Percentiles rank a stretch among this genome's conserved stretches.
These are phyloP conservation scores for Acronicta leporina DNA, from an alignment of 2,888 invertebrate species.

Conservation along the genomic window DNA sequence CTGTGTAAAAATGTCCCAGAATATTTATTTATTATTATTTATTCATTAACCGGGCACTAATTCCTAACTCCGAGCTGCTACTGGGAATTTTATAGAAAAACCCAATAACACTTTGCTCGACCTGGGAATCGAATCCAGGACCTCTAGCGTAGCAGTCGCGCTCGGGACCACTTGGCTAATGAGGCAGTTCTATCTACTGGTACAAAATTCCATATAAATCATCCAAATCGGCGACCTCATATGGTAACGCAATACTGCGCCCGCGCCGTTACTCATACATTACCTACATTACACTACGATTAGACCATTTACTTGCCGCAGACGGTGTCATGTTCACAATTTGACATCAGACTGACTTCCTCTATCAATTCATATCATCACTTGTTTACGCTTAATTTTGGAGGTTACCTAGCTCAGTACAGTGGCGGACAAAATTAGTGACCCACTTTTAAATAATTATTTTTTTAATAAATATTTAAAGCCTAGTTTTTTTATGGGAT, in stretches of 20 bases:
- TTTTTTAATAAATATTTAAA: neutral
- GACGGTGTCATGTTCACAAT: conserved; percentile 64
- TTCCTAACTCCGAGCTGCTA: no score
- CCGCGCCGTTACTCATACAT: conserved; percentile 45
- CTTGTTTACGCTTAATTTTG: conserved; percentile 71
- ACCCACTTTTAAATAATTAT: neutral
- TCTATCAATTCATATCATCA: conserved; percentile 76
- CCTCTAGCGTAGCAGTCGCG: no score
- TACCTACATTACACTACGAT: conserved; percentile 40
- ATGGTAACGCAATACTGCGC: conserved; percentile 17
- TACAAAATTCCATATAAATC: conserved; percentile 18
- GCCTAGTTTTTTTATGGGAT: no score
- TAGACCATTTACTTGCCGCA: conserved; percentile 42
- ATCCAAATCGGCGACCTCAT: conserved; percentile 25
- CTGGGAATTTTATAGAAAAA: no score
- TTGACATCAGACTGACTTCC: conserved; percentile 73
- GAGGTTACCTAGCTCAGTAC: conserved; percentile 69
- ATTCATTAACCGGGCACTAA: no score
- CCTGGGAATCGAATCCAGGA: no score
- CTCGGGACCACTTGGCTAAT: no score
- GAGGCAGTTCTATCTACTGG: no score
- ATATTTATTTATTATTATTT: no score
- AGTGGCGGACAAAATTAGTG: conserved; percentile 48
- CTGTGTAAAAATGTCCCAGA: no score
- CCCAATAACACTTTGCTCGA: no score